phyloP scores from a whole-genome alignment of 2,113 vertebrate genomes.

The Elachura formosa region DNA sequence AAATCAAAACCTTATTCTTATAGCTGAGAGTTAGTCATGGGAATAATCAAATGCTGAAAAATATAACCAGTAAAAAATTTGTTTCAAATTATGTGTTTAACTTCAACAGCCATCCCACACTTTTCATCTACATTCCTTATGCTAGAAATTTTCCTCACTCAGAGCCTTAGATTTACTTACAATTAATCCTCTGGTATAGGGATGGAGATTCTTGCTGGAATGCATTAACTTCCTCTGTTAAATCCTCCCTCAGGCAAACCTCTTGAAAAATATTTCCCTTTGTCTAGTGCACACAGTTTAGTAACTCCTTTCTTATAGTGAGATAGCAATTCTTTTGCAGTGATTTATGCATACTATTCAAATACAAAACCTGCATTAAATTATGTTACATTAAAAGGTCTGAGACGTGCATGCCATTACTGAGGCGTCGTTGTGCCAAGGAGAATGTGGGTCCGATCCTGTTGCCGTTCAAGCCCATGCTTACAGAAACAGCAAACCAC shows the following conservation, averaged over 20 bases:
- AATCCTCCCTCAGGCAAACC: constrained; percentile 55
- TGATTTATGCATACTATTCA: constrained; percentile 28
- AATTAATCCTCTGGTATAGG: constrained; percentile 52
- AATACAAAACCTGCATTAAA: constrained; percentile 35
- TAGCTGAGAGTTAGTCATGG: background rate
- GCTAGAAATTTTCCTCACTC: constrained; percentile 36
- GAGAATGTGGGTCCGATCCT: background rate
- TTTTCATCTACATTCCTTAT: constrained; percentile 25
- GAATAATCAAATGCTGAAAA: constrained; percentile 45
- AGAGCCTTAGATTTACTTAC: constrained; percentile 46
- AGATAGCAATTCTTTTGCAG: constrained; percentile 39
- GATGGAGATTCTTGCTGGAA: constrained; percentile 53
- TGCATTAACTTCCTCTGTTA: constrained; percentile 61
- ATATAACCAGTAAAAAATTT: background rate
- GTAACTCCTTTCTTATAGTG: constrained; percentile 16
- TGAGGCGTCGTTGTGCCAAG: background rate
- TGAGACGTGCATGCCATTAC: background rate
- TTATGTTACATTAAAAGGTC: constrained; percentile 11
- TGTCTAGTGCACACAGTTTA: constrained; percentile 41
- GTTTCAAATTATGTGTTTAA: constrained; percentile 1
- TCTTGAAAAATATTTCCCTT: constrained; percentile 65
- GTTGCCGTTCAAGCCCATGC: background rate
- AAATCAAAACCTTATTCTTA: constrained; percentile 24
- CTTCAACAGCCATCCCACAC: constrained; percentile 28
- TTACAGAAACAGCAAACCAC: background rate